Conservation (phyloP, 2,888 invertebrate genomes). For the Steinernema scapterisci region DNA sequence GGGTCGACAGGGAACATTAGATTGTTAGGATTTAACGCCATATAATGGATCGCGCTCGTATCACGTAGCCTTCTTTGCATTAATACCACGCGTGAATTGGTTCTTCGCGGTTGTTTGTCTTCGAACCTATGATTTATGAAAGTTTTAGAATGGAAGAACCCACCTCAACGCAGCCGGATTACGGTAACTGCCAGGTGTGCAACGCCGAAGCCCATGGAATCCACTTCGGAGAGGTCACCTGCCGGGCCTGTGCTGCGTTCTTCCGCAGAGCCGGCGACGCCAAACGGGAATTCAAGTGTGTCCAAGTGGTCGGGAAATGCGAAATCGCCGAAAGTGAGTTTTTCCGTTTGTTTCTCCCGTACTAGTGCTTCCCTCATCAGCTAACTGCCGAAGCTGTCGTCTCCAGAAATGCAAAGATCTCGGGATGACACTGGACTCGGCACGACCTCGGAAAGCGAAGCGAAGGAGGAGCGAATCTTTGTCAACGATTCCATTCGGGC, state of each 20-base stretch:
- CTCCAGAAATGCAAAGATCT: background rate
- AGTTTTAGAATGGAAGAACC: too few species aligned
- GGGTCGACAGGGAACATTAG: too few species aligned
- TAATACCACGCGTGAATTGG: too few species aligned
- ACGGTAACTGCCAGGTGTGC: background rate
- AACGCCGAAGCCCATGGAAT: background rate
- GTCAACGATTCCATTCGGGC: too few species aligned
- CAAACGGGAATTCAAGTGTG: background rate
- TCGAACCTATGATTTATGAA: too few species aligned
- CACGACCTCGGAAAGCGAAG: background rate
- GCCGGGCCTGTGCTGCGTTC: slow-evolving; percentile 26
- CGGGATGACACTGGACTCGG: background rate
- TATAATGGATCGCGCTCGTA: too few species aligned
- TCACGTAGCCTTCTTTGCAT: too few species aligned
- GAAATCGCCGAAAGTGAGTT: slow-evolving; percentile 33
- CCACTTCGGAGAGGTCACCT: background rate
- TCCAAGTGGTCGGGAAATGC: background rate
- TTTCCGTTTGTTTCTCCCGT: background rate
- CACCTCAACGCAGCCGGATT: background rate
- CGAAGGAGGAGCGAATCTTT: background rate
- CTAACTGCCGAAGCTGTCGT: background rate
- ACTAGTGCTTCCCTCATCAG: background rate
- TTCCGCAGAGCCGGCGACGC: slow-evolving; percentile 11
- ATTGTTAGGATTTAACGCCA: too few species aligned
- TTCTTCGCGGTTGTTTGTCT: too few species aligned